Conservation (phyloP, 1,140 invertebrate species). For the Drosophila tristis region DNA sequence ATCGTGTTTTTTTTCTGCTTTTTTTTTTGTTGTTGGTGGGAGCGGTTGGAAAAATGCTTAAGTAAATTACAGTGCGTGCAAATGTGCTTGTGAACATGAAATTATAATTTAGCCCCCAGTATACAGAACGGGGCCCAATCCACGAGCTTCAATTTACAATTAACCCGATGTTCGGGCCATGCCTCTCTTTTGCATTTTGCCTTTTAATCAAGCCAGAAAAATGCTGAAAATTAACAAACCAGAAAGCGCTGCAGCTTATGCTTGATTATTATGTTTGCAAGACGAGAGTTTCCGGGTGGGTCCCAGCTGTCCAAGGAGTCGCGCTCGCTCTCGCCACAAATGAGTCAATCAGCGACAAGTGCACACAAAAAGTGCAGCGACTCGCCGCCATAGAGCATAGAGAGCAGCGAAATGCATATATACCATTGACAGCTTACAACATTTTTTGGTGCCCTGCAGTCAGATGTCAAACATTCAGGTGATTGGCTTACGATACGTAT, state of each 20-base stretch:
- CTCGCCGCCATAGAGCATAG: slow-evolving; percentile 5
- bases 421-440: background rate
- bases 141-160: slow-evolving; percentile 70
- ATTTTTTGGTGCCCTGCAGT: slow-evolving; percentile 20
- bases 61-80: slow-evolving; percentile 84
- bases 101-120: slow-evolving; percentile 71
- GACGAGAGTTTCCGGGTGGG: slow-evolving; percentile 67
- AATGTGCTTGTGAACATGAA: slow-evolving; percentile 84
- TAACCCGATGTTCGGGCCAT: slow-evolving; percentile 50
- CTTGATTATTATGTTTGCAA: slow-evolving; percentile 72
- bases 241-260: slow-evolving; percentile 72
- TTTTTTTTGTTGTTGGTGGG: slow-evolving; percentile 34
- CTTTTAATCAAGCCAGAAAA: slow-evolving; percentile 67
- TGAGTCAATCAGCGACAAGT: slow-evolving; percentile 32
- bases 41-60: slow-evolving; percentile 74
- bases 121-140: slow-evolving; percentile 5
- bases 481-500: slow-evolving; percentile 8
- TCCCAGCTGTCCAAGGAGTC: slow-evolving; percentile 8
- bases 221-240: slow-evolving; percentile 49
- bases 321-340: slow-evolving; percentile 9
- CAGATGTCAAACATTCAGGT: slow-evolving; percentile 41
- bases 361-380: background rate
- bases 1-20: slow-evolving; percentile 20
- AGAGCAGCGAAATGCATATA: background rate
- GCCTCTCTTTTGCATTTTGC: slow-evolving; percentile 25